These are phyloP conservation scores for Hiodon tergisus DNA, from an alignment of 2,113 vertebrate species.

Conservation along the genomic window DNA sequence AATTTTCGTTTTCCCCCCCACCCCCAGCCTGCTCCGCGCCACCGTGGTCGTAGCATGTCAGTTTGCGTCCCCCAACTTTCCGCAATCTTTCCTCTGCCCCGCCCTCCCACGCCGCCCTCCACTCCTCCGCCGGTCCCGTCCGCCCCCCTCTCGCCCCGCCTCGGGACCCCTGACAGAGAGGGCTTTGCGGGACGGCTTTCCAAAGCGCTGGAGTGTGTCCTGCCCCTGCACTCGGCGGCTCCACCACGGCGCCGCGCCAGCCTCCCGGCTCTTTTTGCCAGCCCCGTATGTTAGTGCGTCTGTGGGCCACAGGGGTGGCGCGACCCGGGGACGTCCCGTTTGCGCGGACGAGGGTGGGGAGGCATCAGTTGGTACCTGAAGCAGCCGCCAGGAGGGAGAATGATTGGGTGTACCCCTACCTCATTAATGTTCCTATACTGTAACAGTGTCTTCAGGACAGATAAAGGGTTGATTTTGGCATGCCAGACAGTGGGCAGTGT, in stretches of 20 bases:
- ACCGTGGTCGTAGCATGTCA: slow-evolving; percentile 95
- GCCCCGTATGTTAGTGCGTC: slow-evolving; percentile 81
- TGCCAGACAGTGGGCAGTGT: no score
- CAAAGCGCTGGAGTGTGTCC: slow-evolving; percentile 90
- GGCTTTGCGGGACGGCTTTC: slow-evolving; percentile 92
- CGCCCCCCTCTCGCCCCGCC: slow-evolving; percentile 69
- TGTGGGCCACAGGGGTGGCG: slow-evolving; percentile 54
- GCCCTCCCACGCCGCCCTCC: slow-evolving; percentile 65
- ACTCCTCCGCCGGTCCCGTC: slow-evolving; percentile 77
- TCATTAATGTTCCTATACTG: no score
- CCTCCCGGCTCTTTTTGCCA: slow-evolving; percentile 91
- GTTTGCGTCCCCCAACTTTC: slow-evolving; percentile 86
- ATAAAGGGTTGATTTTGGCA: no score
- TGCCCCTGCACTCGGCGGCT: slow-evolving; percentile 82
- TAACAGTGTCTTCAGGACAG: no score
- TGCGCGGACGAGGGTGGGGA: background rate
- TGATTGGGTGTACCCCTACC: background rate
- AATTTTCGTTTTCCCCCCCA: slow-evolving; percentile 32
- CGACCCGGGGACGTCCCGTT: slow-evolving; percentile 39
- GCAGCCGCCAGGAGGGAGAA: background rate
- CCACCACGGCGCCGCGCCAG: slow-evolving; percentile 87
- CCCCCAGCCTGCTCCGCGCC: slow-evolving; percentile 67
- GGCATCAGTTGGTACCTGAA: slow-evolving; percentile 11
- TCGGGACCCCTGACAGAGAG: slow-evolving; percentile 70
- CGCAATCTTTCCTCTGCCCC: slow-evolving; percentile 64